Conservation (phyloP, 1,140 invertebrate species). For the Sarcophaga peregrina region DNA sequence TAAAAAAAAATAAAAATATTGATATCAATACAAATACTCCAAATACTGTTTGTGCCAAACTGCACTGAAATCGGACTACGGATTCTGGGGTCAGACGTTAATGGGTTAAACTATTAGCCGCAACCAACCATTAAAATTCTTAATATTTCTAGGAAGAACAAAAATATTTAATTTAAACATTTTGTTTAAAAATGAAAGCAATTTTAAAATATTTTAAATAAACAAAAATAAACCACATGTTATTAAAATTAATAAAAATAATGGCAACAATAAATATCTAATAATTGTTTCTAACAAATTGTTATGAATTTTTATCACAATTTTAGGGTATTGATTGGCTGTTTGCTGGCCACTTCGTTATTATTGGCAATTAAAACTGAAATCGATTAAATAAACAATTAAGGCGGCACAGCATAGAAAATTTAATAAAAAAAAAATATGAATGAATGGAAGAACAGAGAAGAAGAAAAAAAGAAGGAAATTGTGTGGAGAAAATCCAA, state of each 20-base stretch:
- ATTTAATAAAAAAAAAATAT: too few relatives aligned
- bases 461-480: too few relatives aligned
- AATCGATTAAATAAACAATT: neutral
- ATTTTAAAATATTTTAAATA: neutral
- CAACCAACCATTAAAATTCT: too few relatives aligned
- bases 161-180: neutral
- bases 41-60: too few relatives aligned
- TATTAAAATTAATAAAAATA: neutral
- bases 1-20: too few relatives aligned
- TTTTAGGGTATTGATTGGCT: conserved; percentile 11
- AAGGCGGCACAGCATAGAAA: neutral
- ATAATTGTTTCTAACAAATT: conserved; percentile 7
- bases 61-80: too few relatives aligned
- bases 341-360: conserved; percentile 11
- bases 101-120: too few relatives aligned
- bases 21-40: too few relatives aligned
- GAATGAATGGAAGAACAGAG: too few relatives aligned
- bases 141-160: too few relatives aligned
- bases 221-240: neutral
- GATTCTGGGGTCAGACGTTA: too few relatives aligned
- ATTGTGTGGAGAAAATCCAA: too few relatives aligned
- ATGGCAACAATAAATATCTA: neutral
- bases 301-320: conserved; percentile 8
- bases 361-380: conserved; percentile 8
- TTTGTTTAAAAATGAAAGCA: neutral